Evolutionary conservation across 1,140 invertebrate species (phyloP).

Genomic region (Drosophila tsacasi): DNA sequence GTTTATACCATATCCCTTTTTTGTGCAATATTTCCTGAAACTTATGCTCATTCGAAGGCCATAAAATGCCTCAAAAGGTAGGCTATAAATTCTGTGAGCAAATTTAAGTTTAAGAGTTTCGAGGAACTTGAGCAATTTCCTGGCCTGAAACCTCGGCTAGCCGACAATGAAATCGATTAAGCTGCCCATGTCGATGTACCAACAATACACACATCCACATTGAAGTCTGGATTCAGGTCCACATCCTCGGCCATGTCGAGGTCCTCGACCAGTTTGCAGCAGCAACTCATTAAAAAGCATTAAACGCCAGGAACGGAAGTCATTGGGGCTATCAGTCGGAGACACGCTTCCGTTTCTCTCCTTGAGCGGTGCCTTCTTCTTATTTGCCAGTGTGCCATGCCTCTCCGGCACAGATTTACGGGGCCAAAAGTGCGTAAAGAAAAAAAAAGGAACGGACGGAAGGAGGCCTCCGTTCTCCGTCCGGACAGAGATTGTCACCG

Average conservation of each 20-base stretch:
- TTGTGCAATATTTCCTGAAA: slow-evolving; percentile 10
- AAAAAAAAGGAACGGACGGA: slow-evolving; percentile 6
- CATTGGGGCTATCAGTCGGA: slow-evolving; percentile 74
- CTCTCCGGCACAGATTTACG: slow-evolving; percentile 70
- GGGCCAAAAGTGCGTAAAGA: slow-evolving; percentile 70
- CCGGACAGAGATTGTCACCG: slow-evolving; percentile 73
- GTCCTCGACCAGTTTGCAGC: slow-evolving; percentile 37
- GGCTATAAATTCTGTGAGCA: slow-evolving; percentile 11
- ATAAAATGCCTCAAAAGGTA: slow-evolving; percentile 31
- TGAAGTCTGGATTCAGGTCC: background rate
- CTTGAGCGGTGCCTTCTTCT: slow-evolving; percentile 36
- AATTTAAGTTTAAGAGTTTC: slow-evolving; percentile 38
- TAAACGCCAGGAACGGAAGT: slow-evolving; percentile 79
- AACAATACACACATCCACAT: background rate
- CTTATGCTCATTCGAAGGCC: background rate
- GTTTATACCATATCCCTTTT: background rate
- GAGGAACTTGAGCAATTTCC: slow-evolving; percentile 44
- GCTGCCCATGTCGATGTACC: slow-evolving; percentile 33
- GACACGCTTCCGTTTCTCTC: slow-evolving; percentile 75
- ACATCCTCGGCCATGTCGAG: slow-evolving; percentile 27
- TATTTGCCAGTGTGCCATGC: slow-evolving; percentile 15
- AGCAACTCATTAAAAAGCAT: slow-evolving; percentile 82
- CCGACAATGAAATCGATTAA: slow-evolving; percentile 75
- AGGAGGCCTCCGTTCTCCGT: slow-evolving; percentile 9
- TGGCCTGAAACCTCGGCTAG: slow-evolving; percentile 31